Percentiles rank a stretch among this genome's conserved stretches.
Evolutionary conservation across 2,113 vertebrate species (phyloP).

Genomic region (Perca flavescens): DNA sequence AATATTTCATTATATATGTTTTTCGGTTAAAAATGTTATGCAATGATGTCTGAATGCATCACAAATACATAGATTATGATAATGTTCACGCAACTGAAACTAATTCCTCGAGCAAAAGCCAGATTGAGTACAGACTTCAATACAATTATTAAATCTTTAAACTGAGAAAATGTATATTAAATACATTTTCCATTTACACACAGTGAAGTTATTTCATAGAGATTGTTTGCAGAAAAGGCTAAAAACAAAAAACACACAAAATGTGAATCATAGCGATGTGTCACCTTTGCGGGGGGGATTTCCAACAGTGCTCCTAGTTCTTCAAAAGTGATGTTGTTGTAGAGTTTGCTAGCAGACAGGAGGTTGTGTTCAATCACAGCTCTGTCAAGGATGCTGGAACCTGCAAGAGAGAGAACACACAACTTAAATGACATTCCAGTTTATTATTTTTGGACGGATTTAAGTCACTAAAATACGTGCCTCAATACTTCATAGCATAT

Average conservation of each 20-base stretch:
- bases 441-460: too few species aligned
- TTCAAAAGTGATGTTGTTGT: constrained; percentile 99
- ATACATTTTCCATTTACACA: background rate
- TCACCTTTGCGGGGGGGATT: constrained; percentile 98
- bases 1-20: background rate
- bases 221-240: background rate
- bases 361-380: constrained; percentile 99
- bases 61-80: background rate
- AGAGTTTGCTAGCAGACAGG: constrained; percentile 97
- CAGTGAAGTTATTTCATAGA: background rate
- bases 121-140: too few species aligned
- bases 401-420: constrained; percentile 74
- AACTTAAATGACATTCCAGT: background rate
- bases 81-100: background rate
- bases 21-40: background rate
- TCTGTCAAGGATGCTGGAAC: constrained; percentile 98
- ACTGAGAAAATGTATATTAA: too few species aligned
- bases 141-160: background rate
- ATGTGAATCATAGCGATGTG: background rate
- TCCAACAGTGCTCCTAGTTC: constrained; percentile 97
- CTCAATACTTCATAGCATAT: too few species aligned
- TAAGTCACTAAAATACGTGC: too few species aligned
- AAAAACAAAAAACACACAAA: background rate
- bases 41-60: background rate
- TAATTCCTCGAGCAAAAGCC: background rate